phyloP scores from a whole-genome alignment of 2,113 vertebrate species.

The Amphiprion percula region DNA sequence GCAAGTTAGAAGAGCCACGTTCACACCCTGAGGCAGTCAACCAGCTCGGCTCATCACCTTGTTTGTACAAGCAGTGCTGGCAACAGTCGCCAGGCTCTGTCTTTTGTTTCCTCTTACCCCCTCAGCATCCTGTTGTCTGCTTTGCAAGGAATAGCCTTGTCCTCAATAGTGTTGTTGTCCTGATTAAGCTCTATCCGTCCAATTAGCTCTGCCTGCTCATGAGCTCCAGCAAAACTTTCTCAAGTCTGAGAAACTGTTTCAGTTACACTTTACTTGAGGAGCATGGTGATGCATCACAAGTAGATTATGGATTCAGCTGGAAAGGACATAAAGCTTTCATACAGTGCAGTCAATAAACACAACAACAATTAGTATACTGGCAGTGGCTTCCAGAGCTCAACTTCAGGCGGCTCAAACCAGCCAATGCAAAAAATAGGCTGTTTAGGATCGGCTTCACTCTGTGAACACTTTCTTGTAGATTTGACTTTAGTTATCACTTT shows the following conservation, averaged over 20 bases:
- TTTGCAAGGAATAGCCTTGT: conserved; percentile 62
- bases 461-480: no score
- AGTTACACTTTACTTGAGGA: conserved; percentile 34
- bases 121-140: conserved; percentile 59
- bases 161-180: conserved; percentile 63
- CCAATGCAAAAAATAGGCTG: not conserved
- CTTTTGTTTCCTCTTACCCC: conserved; percentile 58
- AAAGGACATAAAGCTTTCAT: not conserved
- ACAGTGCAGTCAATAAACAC: not conserved
- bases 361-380: not conserved
- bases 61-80: conserved; percentile 41
- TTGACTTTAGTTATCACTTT: no score
- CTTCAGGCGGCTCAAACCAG: not conserved
- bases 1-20: conserved; percentile 6
- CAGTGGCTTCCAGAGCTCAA: not conserved
- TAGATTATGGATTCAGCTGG: conserved; percentile 29
- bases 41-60: conserved; percentile 48
- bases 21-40: conserved; percentile 24
- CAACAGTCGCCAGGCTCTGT: conserved; percentile 39
- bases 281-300: conserved; percentile 47
- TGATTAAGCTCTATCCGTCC: conserved; percentile 62
- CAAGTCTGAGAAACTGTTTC: conserved; percentile 46
- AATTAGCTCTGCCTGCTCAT: conserved; percentile 64
- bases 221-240: conserved; percentile 48
- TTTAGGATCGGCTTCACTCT: no score